These are phyloP conservation scores for Zoanthus sociatus DNA, from an alignment of 92 coral and sea anemone species.

Conservation along the genomic window DNA sequence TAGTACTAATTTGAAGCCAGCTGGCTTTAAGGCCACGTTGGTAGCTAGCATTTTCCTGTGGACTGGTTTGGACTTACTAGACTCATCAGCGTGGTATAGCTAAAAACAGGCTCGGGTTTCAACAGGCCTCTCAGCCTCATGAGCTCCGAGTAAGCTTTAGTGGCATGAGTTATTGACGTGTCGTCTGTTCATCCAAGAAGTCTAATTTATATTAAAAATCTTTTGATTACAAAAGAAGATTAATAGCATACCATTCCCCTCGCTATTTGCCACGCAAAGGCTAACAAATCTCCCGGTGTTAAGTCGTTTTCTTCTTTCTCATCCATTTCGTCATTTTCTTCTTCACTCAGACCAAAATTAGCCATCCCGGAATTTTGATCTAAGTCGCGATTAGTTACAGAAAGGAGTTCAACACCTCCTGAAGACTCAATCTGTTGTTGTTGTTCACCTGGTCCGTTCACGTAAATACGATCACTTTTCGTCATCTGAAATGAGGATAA, in stretches of 20 bases:
- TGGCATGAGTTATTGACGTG: too few species aligned
- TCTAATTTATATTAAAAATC: too few species aligned
- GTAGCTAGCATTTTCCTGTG: too few species aligned
- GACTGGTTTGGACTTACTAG: too few species aligned
- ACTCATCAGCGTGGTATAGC: too few species aligned
- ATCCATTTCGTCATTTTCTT: slow-evolving; percentile 35
- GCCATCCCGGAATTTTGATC: slow-evolving; percentile 15
- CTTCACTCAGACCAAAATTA: slow-evolving; percentile 42
- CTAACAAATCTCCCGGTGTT: slow-evolving; percentile 84
- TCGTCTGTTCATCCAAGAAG: too few species aligned
- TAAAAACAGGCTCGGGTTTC: too few species aligned
- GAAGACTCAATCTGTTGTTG: slow-evolving; percentile 34
- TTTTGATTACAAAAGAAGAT: too few species aligned
- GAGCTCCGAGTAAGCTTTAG: too few species aligned
- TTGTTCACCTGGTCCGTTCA: slow-evolving; percentile 66
- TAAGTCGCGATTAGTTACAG: slow-evolving; percentile 11
- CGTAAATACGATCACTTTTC: slow-evolving; percentile 68
- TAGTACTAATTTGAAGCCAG: too few species aligned
- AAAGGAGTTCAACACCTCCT: slow-evolving; percentile 57
- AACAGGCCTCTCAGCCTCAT: too few species aligned
- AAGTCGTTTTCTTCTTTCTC: slow-evolving; percentile 33
- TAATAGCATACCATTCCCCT: slow-evolving; percentile 74
- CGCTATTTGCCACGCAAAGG: slow-evolving; percentile 90
- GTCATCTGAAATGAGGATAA: slow-evolving; percentile 3
- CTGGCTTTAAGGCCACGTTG: too few species aligned